Evolutionary conservation across 2,113 vertebrate species (phyloP), one percentile per base, ranked within the genome.

Genomic region (Eretmochelys imbricata): DNA sequence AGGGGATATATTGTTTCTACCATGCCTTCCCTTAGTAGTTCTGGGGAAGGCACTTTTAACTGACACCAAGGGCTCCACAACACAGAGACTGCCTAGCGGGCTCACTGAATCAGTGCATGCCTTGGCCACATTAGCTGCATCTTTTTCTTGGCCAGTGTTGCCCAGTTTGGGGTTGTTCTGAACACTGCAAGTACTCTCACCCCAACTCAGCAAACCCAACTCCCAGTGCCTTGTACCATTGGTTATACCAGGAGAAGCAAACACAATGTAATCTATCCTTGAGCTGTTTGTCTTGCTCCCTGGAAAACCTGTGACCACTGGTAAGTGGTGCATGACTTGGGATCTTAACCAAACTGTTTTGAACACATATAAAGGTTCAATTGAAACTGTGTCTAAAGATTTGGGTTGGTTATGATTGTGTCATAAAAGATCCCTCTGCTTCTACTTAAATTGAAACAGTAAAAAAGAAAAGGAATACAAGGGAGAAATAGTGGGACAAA

Each of bases 361-460:
- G 42, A 25, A 76, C 75, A 75, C 22, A 22, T 72, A 72, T 19
- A 42, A 24, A 24, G 20, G 11, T 42, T 22, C n/a, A 69, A 6
- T 65, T 14, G 62, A 65, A 65, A 65, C 4, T 65, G 31, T n/a
- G 65, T 35, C 65, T n/a, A n/a, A 17, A 69, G 8, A n/a, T 69
- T 69, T 69, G 35, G 20, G 35, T 38, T 69, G 35, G 35, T 22
- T 87, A 93, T 85, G 87, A 83, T 75, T 84, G 59, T 85, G 59
- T 91, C 89, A 80, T 27, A 29, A 94, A 96, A 82, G 92, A 94
- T 89, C 75, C 75, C 85, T 49, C 29, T 78, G 57, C 65, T 87
- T 72, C 79, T 92, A 93, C 89, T 89, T 95, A 84, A 84, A 48
- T 62, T 93, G 55, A 89, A 92, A 95, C 42, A 95, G 87, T 65